Percentiles rank a stretch among this genome's conserved stretches.
phyloP scores from a whole-genome alignment of 1,140 invertebrate genomes.

The Pristionchus pacificus region DNA sequence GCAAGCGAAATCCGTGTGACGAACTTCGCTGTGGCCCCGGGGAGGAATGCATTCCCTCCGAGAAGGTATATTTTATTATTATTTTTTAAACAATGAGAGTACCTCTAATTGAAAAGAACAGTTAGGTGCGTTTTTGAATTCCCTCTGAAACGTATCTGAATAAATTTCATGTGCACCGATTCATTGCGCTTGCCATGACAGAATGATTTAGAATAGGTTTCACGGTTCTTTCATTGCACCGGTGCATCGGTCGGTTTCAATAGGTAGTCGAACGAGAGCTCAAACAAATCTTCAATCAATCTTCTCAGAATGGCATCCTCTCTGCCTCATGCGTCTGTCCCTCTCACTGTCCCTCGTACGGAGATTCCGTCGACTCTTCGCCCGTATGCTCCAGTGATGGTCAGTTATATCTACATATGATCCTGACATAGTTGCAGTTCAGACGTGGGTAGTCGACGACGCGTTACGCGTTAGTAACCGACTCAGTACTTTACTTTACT shows the following conservation, averaged over 20 bases:
- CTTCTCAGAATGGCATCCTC: constrained; percentile 22
- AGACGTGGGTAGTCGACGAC: too few species aligned
- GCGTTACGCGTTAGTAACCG: too few species aligned
- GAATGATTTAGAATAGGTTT: background rate
- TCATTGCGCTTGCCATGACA: too few species aligned
- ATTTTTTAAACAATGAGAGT: too few species aligned
- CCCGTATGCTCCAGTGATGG: constrained; percentile 40
- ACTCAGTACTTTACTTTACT: too few species aligned
- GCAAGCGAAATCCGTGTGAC: constrained; percentile 33
- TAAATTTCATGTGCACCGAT: too few species aligned
- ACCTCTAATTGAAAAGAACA: too few species aligned
- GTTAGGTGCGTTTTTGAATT: too few species aligned
- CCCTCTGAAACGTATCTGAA: too few species aligned
- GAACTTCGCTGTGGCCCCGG: constrained; percentile 33
- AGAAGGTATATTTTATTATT: background rate
- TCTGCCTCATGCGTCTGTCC: constrained; percentile 30
- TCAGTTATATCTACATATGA: background rate
- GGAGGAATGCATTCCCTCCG: constrained; percentile 29
- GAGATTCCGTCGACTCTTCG: constrained; percentile 31
- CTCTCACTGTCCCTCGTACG: constrained; percentile 25
- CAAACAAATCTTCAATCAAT: too few species aligned
- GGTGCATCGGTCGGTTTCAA: background rate
- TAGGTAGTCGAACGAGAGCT: too few species aligned
- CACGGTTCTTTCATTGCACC: background rate
- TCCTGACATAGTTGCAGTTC: too few species aligned